Conservation (phyloP, 2,888 invertebrate genomes). For the Tachina grossa region DNA sequence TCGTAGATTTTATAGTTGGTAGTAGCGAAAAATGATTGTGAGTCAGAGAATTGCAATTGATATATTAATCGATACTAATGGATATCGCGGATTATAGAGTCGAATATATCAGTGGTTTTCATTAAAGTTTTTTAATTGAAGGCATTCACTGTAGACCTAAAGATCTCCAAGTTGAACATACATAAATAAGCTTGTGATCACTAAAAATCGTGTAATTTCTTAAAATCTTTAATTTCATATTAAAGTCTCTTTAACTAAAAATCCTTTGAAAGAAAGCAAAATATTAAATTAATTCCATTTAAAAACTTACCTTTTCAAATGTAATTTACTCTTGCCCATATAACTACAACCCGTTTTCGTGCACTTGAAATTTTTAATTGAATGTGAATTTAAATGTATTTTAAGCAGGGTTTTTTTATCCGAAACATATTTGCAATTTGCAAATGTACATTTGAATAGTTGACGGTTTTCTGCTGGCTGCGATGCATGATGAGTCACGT, state of each 20-base stretch:
- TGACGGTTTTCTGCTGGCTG: constrained; percentile 74
- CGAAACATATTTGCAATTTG: constrained; percentile 85
- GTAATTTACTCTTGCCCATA: constrained; percentile 83
- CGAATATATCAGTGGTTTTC: no score
- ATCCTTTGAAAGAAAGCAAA: neutral
- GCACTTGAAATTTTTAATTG: constrained; percentile 83
- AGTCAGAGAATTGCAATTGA: no score
- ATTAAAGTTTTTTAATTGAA: no score
- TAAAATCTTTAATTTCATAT: neutral
- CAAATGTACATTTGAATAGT: constrained; percentile 84
- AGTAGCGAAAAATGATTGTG: no score
- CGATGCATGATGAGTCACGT: constrained; percentile 83
- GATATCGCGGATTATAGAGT: no score
- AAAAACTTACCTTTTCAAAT: constrained; percentile 78
- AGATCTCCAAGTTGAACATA: no score
- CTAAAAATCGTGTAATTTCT: no score
- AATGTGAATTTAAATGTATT: constrained; percentile 85
- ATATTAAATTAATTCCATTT: neutral
- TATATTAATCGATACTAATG: no score
- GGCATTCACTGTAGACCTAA: no score
- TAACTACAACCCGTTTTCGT: constrained; percentile 83
- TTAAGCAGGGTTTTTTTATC: constrained; percentile 84
- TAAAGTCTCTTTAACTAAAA: neutral
- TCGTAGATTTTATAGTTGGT: no score
- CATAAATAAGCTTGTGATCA: no score